Percentiles rank a stretch among this genome's conserved stretches.
These are phyloP conservation scores for Macrobrachium nipponense DNA, from an alignment of 1,140 invertebrate species.

Conservation along the genomic window DNA sequence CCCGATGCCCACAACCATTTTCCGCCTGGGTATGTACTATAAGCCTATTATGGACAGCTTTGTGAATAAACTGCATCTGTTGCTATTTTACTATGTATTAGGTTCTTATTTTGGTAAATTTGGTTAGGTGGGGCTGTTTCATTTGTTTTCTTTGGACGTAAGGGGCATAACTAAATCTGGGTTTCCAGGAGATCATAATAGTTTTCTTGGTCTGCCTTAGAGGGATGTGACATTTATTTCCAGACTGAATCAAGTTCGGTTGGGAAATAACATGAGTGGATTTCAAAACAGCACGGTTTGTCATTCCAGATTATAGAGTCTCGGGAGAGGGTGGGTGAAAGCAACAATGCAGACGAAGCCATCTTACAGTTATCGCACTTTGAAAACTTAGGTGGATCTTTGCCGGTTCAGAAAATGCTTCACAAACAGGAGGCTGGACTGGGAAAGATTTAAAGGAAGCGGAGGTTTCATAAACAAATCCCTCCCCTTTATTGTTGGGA, in stretches of 20 bases:
- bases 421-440: constrained; percentile 77
- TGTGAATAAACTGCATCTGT: background rate
- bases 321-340: constrained; percentile 47
- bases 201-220: too few species aligned
- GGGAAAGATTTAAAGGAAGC: constrained; percentile 82
- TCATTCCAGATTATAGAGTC: constrained; percentile 64
- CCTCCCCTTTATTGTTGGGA: constrained; percentile 71
- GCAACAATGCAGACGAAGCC: constrained; percentile 69
- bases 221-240: constrained; percentile 67
- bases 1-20: constrained; percentile 45
- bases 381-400: constrained; percentile 89
- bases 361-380: constrained; percentile 79
- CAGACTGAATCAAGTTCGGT: background rate
- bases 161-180: too few species aligned
- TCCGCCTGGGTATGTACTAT: constrained; percentile 21
- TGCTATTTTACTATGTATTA: background rate
- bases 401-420: constrained; percentile 84
- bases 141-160: too few species aligned
- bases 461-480: constrained; percentile 89
- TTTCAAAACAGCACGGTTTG: background rate
- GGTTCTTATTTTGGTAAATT: constrained; percentile 78
- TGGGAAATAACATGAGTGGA: background rate
- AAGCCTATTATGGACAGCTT: background rate
- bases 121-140: constrained; percentile 72
- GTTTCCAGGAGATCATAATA: too few species aligned